Conservation (phyloP, 2,797 vertebrate genomes). For the Sebastes glaucus region DNA sequence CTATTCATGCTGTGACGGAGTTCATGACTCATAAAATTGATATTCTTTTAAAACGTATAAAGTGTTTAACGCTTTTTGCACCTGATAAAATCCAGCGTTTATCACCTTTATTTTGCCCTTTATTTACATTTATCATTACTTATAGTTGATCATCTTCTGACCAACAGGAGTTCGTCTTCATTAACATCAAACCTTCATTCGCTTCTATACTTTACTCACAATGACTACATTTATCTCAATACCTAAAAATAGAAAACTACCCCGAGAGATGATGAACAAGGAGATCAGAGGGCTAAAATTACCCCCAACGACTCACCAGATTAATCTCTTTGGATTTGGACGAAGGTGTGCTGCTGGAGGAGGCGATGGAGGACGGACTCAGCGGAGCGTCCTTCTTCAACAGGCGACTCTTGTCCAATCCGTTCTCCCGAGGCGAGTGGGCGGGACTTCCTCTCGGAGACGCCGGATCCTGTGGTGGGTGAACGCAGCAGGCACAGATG, state of each 20-base stretch:
- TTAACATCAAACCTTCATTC: background rate
- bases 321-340: constrained; percentile 96
- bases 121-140: background rate
- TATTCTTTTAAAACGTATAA: background rate
- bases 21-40: background rate
- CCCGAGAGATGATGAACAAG: constrained; percentile 17
- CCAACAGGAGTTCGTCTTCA: background rate
- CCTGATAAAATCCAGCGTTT: background rate
- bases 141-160: background rate
- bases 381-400: constrained; percentile 91
- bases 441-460: constrained; percentile 93
- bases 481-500: background rate
- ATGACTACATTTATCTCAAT: constrained; percentile 1
- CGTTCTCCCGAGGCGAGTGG: constrained; percentile 94
- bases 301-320: constrained; percentile 70
- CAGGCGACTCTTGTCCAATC: constrained; percentile 90
- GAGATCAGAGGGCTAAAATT: constrained; percentile 36
- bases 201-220: background rate
- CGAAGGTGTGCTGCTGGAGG: constrained; percentile 96
- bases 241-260: constrained; percentile 36
- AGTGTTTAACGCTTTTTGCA: background rate
- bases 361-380: constrained; percentile 94
- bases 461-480: constrained; percentile 83
- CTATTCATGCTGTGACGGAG: background rate
- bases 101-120: background rate